Conservation (phyloP, 1,140 invertebrate species). For the Plutomurus gul region DNA sequence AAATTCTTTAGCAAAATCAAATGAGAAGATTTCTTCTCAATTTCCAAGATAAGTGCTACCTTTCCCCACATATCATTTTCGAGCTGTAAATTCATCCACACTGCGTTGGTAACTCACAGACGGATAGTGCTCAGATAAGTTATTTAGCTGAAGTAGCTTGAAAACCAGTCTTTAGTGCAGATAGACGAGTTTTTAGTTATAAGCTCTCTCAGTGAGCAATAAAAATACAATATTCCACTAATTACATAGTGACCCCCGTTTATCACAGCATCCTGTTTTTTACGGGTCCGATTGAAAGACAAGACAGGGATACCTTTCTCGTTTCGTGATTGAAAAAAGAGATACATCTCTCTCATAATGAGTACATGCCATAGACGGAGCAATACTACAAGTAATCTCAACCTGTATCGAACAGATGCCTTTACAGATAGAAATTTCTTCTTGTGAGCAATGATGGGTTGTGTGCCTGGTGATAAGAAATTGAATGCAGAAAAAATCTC, state of each 20-base stretch:
- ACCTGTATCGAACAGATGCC: too few species aligned
- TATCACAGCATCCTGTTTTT: constrained; percentile 22
- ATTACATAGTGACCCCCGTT: constrained; percentile 12
- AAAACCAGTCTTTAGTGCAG: not conserved
- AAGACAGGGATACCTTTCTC: not conserved
- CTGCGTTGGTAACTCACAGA: too few species aligned
- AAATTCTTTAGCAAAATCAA: not conserved
- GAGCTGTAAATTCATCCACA: too few species aligned
- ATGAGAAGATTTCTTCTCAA: not conserved
- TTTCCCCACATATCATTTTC: not conserved
- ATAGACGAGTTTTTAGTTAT: constrained; percentile 4
- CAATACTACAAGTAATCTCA: too few species aligned
- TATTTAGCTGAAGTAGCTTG: not conserved
- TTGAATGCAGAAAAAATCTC: not conserved
- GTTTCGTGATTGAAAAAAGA: constrained; percentile 7
- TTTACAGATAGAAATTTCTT: too few species aligned
- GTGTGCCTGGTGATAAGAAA: not conserved
- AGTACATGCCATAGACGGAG: too few species aligned
- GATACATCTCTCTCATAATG: not conserved
- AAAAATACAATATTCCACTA: constrained; percentile 28
- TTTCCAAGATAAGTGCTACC: not conserved
- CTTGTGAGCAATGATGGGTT: too few species aligned
- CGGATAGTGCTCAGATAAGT: too few species aligned
- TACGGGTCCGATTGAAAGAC: not conserved
- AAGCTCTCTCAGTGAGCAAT: not conserved